phyloP scores from a whole-genome alignment of 2,113 vertebrate genomes.

The Silurus glanis region DNA sequence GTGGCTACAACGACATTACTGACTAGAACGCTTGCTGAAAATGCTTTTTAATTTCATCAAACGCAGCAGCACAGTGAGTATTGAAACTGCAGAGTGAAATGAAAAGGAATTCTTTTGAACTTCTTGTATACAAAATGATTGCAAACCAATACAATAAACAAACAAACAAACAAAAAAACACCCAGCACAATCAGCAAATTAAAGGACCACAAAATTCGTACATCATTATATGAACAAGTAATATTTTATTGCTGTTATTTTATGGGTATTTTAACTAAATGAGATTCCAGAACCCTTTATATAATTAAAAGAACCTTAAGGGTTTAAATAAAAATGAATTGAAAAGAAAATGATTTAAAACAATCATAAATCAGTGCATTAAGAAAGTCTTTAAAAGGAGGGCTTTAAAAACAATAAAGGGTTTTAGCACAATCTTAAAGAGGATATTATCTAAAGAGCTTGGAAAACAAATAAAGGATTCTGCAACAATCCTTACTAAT shows the following conservation, averaged over 20 bases:
- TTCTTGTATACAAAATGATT: background rate
- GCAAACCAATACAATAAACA: background rate
- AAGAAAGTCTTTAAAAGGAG: too few relatives aligned
- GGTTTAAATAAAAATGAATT: background rate
- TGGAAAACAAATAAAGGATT: background rate
- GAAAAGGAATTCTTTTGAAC: background rate
- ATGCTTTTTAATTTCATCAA: background rate
- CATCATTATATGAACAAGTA: background rate
- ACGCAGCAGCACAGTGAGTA: background rate
- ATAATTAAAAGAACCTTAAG: background rate
- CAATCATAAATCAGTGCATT: background rate
- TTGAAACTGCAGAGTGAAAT: background rate
- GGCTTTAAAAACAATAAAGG: too few relatives aligned
- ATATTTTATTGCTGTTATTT: background rate
- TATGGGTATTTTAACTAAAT: background rate
- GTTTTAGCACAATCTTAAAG: background rate
- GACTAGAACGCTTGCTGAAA: background rate
- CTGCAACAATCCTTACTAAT: background rate
- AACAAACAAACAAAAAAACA: background rate
- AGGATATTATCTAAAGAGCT: background rate
- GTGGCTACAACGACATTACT: conserved; percentile 8
- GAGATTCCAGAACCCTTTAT: background rate
- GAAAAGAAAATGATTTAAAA: background rate
- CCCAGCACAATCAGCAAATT: background rate
- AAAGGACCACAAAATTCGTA: background rate